A percentile compares a stretch with the other conserved stretches of the same genome.
Evolutionary conservation across 1,140 invertebrate genomes (phyloP).

Genomic region (Drosophila nigromelanica): DNA sequence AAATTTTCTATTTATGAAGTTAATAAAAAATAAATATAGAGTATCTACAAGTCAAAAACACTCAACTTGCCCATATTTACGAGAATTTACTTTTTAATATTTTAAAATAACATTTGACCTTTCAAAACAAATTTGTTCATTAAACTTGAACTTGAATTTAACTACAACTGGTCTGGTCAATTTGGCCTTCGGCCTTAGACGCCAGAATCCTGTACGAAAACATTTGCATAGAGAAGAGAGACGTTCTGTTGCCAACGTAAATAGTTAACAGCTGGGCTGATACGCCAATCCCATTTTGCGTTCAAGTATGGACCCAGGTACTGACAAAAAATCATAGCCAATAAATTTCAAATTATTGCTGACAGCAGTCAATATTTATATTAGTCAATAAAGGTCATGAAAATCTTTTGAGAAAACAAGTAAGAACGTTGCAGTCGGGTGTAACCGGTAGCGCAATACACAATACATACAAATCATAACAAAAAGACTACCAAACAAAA

Average conservation of each 20-base stretch:
- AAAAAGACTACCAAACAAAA: too few relatives aligned
- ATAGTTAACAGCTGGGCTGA: slow-evolving; percentile 34
- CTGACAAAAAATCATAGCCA: background rate
- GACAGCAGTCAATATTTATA: slow-evolving; percentile 22
- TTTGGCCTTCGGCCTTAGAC: slow-evolving; percentile 13
- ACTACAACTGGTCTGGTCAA: background rate
- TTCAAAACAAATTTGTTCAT: slow-evolving; percentile 35
- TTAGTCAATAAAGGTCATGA: background rate
- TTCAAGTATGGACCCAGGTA: slow-evolving; percentile 3
- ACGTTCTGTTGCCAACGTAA: slow-evolving; percentile 14
- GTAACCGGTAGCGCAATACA: too few relatives aligned
- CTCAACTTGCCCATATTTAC: too few relatives aligned
- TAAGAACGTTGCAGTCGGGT: too few relatives aligned
- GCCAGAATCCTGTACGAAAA: slow-evolving; percentile 13
- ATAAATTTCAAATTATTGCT: slow-evolving; percentile 27
- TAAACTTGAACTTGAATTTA: slow-evolving; percentile 57
- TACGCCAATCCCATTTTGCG: slow-evolving; percentile 27
- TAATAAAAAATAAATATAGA: background rate
- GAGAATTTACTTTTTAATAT: slow-evolving; percentile 7
- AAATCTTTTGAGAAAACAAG: background rate
- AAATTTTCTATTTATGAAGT: too few relatives aligned
- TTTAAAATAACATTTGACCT: slow-evolving; percentile 44
- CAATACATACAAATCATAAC: too few relatives aligned
- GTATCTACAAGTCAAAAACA: background rate
- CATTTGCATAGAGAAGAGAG: slow-evolving; percentile 17